These are phyloP conservation scores for Parus major DNA, from an alignment of 2,113 vertebrate genomes.

Conservation along the genomic window DNA sequence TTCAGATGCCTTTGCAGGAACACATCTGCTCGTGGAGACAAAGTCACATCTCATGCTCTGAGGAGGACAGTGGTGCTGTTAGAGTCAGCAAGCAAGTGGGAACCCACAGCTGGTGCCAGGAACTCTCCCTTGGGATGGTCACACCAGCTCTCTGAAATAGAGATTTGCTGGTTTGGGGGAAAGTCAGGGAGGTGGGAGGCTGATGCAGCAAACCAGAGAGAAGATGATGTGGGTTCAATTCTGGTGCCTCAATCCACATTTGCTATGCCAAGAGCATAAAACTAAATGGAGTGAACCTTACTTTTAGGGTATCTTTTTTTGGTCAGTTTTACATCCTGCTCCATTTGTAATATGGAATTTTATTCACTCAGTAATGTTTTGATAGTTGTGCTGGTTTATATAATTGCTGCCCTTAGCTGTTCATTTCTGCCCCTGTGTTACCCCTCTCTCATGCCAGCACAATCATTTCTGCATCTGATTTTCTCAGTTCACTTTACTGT, in stretches of 20 bases:
- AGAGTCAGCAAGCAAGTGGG: neutral
- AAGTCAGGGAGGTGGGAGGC: neutral
- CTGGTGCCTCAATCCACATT: neutral
- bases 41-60: neutral
- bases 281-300: neutral
- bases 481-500: neutral
- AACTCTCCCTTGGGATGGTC: neutral
- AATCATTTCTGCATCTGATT: neutral
- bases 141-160: neutral
- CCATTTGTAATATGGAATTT: neutral
- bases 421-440: neutral
- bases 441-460: neutral
- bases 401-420: neutral
- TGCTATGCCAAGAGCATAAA: neutral
- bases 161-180: neutral
- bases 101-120: neutral
- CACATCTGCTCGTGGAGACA: neutral
- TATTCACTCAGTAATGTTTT: neutral
- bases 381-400: neutral
- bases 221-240: neutral
- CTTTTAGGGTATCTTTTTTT: neutral
- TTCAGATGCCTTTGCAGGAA: neutral
- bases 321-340: neutral
- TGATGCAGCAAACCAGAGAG: neutral
- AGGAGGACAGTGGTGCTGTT: neutral